Conservation (phyloP, 2,113 vertebrate genomes). For the Callospermophilus lateralis region DNA sequence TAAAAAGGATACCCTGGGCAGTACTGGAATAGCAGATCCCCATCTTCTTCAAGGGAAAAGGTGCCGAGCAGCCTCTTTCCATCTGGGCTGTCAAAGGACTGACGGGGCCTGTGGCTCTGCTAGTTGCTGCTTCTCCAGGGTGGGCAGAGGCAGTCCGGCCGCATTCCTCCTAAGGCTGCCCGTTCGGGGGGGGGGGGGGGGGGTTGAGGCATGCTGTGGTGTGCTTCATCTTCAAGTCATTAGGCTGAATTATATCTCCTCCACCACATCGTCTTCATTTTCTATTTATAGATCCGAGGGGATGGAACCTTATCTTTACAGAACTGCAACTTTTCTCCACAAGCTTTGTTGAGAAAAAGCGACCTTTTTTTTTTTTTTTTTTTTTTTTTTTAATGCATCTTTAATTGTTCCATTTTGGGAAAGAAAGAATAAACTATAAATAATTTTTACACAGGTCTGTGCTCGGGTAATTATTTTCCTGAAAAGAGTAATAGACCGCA, state of each 20-base stretch:
- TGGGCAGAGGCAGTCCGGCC: not conserved
- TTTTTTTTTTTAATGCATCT: not conserved
- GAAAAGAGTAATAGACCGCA: conserved; percentile 76
- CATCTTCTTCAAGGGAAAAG: not conserved
- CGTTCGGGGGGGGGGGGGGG: not conserved
- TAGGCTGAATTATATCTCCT: not conserved
- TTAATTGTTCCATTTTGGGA: conserved; percentile 68
- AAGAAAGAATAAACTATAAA: conserved; percentile 68
- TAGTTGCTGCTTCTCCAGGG: not conserved
- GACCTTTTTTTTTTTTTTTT: not conserved
- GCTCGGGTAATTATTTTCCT: conserved; percentile 74
- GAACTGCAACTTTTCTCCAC: conserved; percentile 40
- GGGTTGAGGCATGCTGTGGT: not conserved
- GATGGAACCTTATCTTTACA: conserved; percentile 31
- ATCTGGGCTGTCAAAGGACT: not conserved
- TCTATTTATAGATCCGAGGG: not conserved
- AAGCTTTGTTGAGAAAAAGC: conserved; percentile 8
- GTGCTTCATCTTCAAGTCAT: not conserved
- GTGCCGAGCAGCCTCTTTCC: not conserved
- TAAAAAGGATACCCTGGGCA: not conserved
- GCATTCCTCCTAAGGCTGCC: not conserved
- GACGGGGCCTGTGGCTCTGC: not conserved
- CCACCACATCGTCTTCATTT: not conserved
- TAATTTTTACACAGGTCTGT: conserved; percentile 65
- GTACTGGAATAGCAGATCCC: no score